These are phyloP conservation scores for Gymnosoma rotundatum DNA, from an alignment of 2,888 invertebrate genomes.

Conservation along the genomic window DNA sequence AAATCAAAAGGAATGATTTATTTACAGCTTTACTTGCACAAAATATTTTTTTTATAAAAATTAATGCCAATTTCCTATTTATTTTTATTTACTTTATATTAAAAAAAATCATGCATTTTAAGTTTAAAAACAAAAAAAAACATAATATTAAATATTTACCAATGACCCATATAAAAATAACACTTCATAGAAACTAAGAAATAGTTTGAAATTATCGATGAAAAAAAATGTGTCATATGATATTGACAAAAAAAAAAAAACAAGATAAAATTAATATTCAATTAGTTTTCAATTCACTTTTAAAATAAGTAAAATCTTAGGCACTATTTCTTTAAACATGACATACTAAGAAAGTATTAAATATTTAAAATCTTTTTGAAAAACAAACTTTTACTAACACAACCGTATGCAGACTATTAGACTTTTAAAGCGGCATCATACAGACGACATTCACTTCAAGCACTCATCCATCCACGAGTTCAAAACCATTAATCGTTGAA, in stretches of 20 bases:
- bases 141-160: not conserved
- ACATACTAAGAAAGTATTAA: not conserved
- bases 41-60: too few species aligned
- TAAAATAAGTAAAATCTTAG: slow-evolving; percentile 18
- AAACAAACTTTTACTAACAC: slow-evolving; percentile 31
- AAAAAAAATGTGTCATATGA: not conserved
- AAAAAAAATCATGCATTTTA: too few species aligned
- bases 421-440: slow-evolving; percentile 12
- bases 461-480: slow-evolving; percentile 3
- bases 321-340: not conserved
- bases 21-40: too few species aligned
- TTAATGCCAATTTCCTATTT: too few species aligned
- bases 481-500: slow-evolving; percentile 25
- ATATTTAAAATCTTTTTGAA: slow-evolving; percentile 22
- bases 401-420: slow-evolving; percentile 52
- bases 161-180: slow-evolving; percentile 1
- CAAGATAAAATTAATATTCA: slow-evolving; percentile 37
- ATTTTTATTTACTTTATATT: too few species aligned
- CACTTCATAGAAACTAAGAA: slow-evolving; percentile 9
- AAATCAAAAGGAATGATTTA: too few species aligned
- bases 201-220: not conserved
- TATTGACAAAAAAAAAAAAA: not conserved
- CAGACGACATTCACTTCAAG: slow-evolving; percentile 11
- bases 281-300: slow-evolving; percentile 47
- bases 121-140: not conserved